Base-by-base conservation (phyloP, 1,140 invertebrate species). In the Amphibalanus amphitrite region DNA sequence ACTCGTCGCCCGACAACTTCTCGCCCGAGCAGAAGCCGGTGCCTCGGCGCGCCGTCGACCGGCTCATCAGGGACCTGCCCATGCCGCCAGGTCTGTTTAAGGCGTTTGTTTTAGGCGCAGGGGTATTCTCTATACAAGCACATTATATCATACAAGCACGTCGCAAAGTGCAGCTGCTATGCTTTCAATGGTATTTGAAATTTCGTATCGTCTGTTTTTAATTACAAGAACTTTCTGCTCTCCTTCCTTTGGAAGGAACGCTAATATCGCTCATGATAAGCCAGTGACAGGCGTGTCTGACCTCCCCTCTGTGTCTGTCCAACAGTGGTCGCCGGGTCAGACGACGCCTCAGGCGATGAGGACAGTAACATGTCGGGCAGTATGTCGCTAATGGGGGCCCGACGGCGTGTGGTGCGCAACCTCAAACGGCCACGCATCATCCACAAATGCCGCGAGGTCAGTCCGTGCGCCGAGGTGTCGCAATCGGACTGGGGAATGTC, bases 31-130 rank as follows among this genome's bases (percentile, higher is more conserved):
- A 74, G 59, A 30, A 29, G 64, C n/a, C 72, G 29, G 72, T 71
- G 71, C 74, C 72, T 15, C 70, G 71, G 10, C 72, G 74, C 40
- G 73, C 73, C 10, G 80, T 83, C 3, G 29, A 83, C 82, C 76
- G 82, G 82, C 74, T 89, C 71, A 89, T 93, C 74, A 90, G 90
- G 79, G 92, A 92, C 80, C 80, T 95, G 72, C 92, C 92, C 4
- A 90, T 95, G 88, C 92, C 91, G 70, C 90, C 91, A 76, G 88
- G 89, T 89, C 80, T 80, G 69, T 69, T 73, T 72, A 30, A 15
- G 29, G 28, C 28, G 71, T 47, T 71, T 73, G 23, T 33, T 28
- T 64, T 17, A 72, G n/a, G 28, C 59, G 29, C 8, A 64, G 30
- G 59, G 29, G 23, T 26, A 30, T 10, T 26, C 25, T n/a, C 64